Evolutionary conservation across 2,797 vertebrate genomes (phyloP), one percentile per base, ranked within the genome.

Genomic region (Megalops cyprinoides): DNA sequence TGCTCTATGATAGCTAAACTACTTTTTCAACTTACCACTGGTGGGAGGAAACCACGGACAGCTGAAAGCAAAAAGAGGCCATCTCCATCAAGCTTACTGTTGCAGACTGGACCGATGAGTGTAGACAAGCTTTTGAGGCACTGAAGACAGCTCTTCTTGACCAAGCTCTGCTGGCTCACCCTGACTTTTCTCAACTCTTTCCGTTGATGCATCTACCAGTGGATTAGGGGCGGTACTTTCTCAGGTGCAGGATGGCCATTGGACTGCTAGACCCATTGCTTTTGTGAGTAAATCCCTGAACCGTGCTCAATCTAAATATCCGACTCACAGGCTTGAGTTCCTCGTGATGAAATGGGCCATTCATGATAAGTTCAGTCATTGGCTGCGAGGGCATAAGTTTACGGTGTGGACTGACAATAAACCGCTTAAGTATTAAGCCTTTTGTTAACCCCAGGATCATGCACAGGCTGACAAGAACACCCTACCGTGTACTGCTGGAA

Each of bases 211-310:
- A 34, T 39, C 65, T 8, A 34, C 1, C 9, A 39, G 20, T 39
- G 65, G 65, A 12, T 37, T 69, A 23, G 65, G 73, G 3, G 73
- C 73, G 6, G 73, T 75, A 18, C 25, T 75, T 12, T 75, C 73
- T 20, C 73, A 75, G 23, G 73, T 75, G n/a, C 73, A 48, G 23
- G 7, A n/a, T 28, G 73, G 73, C 25, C 14, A 75, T 1, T 18
- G 6, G 56, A 76, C 18, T 48, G 73, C 74, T 28, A 56, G 60
- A 53, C 79, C 79, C 10, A 76, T 76, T 44, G 79, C 74, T 46
- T 81, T 81, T 76, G 74, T 79, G 20, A 81, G 79, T 25, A 76
- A 81, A 76, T 75, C 79, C 20, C 34, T 81, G 23, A 81, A 67
- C 51, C 79, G 49, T 65, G 74, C 56, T 39, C 79, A 81, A 46